Base-by-base conservation (phyloP, 2,113 vertebrate species). In the Monopterus albus region DNA sequence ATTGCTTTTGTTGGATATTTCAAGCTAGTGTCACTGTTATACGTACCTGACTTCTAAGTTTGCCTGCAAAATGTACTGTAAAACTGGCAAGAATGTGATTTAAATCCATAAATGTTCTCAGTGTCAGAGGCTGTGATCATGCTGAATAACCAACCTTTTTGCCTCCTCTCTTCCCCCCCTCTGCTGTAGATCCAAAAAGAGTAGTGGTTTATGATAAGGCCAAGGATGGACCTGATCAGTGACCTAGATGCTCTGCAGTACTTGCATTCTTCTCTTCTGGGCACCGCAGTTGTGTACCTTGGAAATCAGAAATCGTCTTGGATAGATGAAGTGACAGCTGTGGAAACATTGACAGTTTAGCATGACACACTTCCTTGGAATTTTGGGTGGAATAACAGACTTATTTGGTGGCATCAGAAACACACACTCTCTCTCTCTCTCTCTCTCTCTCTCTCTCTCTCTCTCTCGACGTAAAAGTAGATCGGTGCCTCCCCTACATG, bases 221-320 rank as follows among this genome's bases (percentile, higher is more conserved):
- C 94, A 94, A 95, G 95, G 96, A 96, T 83, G 92, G 92, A 92
- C 96, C 94, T 87, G 92, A 95, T 93, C 95, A 97, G 94, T 98
- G 96, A 98, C 92, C 91, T 86, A 91, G 92, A 92, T 80, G 88
- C 67, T 18, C 92, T 88, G 90, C 91, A 81, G 79, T 86, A 90
- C 83, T 82, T 53, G 62, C 87, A 90, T 91, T 82, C 92, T 91
- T 70, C 46, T 91, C 89, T 89, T 90, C 92, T 94, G 93, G 94
- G 92, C 91, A 91, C 94, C 94, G 93, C 91, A 89, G 84, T 92
- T 92, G 88, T 93, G 93, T 92, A 91, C 92, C 88, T 92, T 93
- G 65, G 91, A 92, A 89, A 93, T 77, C 67, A 58, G 55, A 18
- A 65, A 73, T 75, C 84, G 68, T 74, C 62, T 79, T 18, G 71